Evolutionary conservation across 2,888 invertebrate species (phyloP), one percentile per base, ranked within the genome.

Genomic region (Eremobia ochroleuca): DNA sequence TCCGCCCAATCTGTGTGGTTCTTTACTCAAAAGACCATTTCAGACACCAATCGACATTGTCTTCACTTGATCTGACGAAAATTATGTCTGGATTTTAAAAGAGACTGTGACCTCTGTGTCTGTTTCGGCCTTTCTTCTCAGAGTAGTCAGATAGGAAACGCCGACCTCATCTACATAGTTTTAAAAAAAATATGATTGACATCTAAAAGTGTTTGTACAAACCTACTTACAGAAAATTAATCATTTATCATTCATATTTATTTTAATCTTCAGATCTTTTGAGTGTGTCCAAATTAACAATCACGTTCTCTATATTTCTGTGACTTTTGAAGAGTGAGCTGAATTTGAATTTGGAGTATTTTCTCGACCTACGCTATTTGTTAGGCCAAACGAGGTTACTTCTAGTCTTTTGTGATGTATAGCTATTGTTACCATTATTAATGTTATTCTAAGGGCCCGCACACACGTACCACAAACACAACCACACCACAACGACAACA

Each of bases 291-390:
- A 43, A 78, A 81, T 59, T 66, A 68, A 34, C 13, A n/a, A 34
- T 59, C 43, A 43, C 15, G 25, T 18, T 43, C 4, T 49, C 6
- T 6, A n/a, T 49, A 64, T 34, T 40, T 49, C 13, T 55, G 13
- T 15, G 55, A 58, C 11, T 64, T 49, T 58, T 65, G 15, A 58
- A 18, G 25, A 64, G 37, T 18, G 31, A 46, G n/a, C n/a, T 65
- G 49, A 58, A 75, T 52, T 66, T 78, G 13, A 52, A 65, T 75
- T 59, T 74, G 40, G 1, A 40, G 37, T 31, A 65, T 40, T 73
- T 73, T 9, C 13, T 73, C 55, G 40, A n/a, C 40, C 58, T 25
- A 28, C 40, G 21, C 73, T 28, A 46, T 28, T 21, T 72, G 11
- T 37, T 55, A 46, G 15, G 21, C 4, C 8, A 58, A 64, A 31